phyloP scores from a whole-genome alignment of 2,888 invertebrate genomes.

The Netelia virgata region DNA sequence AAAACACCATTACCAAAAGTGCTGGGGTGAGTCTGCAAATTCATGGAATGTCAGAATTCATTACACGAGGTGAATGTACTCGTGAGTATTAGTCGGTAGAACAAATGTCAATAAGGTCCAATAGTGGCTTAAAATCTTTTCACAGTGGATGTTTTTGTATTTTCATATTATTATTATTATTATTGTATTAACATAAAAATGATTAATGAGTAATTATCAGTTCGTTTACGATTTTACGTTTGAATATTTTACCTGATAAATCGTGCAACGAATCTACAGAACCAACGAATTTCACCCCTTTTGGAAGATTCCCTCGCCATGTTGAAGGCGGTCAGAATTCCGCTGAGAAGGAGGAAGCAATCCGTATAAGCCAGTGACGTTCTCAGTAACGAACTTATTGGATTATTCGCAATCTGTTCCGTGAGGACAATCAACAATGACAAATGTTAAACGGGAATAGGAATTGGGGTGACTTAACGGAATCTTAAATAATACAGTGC shows the following conservation, averaged over 20 bases:
- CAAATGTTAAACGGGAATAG: conserved; percentile 70
- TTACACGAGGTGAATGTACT: conserved; percentile 21
- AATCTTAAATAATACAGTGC: conserved; percentile 21
- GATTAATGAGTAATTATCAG: no score
- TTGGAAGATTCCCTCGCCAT: conserved; percentile 86
- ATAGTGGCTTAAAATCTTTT: no score
- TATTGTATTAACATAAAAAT: no score
- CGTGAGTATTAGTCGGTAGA: conserved; percentile 36
- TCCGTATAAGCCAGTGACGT: conserved; percentile 89
- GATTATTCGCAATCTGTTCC: conserved; percentile 86
- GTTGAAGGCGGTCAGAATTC: conserved; percentile 88
- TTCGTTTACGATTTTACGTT: conserved; percentile 20
- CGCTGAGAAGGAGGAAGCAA: conserved; percentile 89
- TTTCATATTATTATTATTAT: no score
- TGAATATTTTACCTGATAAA: conserved; percentile 86
- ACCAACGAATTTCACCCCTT: conserved; percentile 86
- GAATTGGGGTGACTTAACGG: conserved; percentile 36
- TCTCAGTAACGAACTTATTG: conserved; percentile 87
- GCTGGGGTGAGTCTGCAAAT: conserved; percentile 88
- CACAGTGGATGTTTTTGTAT: no score
- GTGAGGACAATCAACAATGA: conserved; percentile 71
- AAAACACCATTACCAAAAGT: conserved; percentile 87
- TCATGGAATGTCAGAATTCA: conserved; percentile 16
- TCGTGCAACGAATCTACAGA: conserved; percentile 87
- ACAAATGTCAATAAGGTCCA: no score